phyloP scores from a whole-genome alignment of 2,888 invertebrate genomes.

The Icerya purchasi region DNA sequence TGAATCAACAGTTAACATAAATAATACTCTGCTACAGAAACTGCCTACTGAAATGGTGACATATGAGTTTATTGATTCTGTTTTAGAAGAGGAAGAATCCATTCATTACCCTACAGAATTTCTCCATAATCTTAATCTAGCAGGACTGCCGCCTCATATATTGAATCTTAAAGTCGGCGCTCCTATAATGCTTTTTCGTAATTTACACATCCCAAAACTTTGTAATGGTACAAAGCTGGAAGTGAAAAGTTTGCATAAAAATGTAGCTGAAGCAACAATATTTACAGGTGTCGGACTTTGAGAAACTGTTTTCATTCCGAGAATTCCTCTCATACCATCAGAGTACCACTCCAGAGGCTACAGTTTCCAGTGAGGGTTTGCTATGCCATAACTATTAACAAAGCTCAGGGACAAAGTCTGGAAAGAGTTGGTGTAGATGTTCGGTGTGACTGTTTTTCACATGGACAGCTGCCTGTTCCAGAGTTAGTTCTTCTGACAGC shows the following conservation, averaged over 20 bases:
- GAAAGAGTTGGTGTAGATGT: constrained; percentile 17
- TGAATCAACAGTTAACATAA: too few species aligned
- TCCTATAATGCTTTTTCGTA: constrained; percentile 6
- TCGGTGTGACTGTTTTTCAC: constrained; percentile 12
- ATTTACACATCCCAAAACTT: constrained; percentile 5
- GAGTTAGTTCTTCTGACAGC: constrained; percentile 9
- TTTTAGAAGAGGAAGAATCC: constrained; percentile 2
- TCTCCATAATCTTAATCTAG: neutral
- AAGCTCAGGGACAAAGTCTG: constrained; percentile 22
- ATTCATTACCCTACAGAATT: constrained; percentile 5
- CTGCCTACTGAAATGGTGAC: too few species aligned
- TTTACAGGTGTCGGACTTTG: constrained; percentile 11
- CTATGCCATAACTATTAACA: constrained; percentile 19
- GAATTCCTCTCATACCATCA: constrained; percentile 17
- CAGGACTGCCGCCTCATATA: constrained; percentile 9
- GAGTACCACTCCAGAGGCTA: constrained; percentile 17
- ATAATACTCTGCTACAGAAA: too few species aligned
- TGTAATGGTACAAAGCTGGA: constrained; percentile 10
- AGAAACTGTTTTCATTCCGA: constrained; percentile 18
- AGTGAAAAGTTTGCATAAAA: neutral
- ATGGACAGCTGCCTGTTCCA: constrained; percentile 15
- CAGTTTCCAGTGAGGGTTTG: constrained; percentile 21
- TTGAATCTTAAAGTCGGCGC: constrained; percentile 9
- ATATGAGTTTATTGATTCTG: neutral
- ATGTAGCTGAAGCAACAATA: constrained; percentile 5